Base-by-base conservation (phyloP, 2,797 vertebrate species). In the Tympanoctomys barrerae region DNA sequence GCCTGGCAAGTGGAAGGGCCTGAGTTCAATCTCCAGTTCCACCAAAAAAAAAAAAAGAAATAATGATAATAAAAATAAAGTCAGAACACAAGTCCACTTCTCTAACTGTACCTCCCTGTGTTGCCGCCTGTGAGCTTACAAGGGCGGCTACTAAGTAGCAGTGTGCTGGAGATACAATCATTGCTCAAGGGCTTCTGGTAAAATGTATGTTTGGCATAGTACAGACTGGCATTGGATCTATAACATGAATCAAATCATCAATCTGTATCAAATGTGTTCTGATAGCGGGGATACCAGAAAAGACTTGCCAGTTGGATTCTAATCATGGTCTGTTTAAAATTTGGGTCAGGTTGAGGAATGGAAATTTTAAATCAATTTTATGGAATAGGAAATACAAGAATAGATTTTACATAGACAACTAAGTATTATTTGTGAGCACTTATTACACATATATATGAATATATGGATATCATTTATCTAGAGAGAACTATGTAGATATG, bases 401-500 rank as follows among this genome's bases (percentile, higher is more conserved):
- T 85, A 82, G 12, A 12, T 70, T 91, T 94, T 42, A 62, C 26
- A 19, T 4, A 78, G 49, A 90, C 36, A 1, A 6, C 26, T 57
- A 93, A 54, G 39, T 46, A 22, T 39, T 59, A 7, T 91, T 91
- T 92, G 12, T 87, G n/a, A 39, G 21, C 62, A 57, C 75, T 75
- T 90, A 42, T 57, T 59, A 22, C 8, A 64, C 31, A 84, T 62
- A 9, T 16, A 86, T 71, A 64, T 77, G 12, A 75, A 19, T 73
- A 22, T n/a, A 80, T 89, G 36, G 33, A 13, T 54, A 71, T 87
- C 79, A 84, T 79, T 85, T 77, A 77, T 66, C 61, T 89, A 82
- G 33, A 91, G 4, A 83, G 84, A 93, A 85, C 73, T 73, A 73
- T 8, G 39, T 22, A 62, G 28, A 79, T 46, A 7, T 70, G 31